Conservation (phyloP, 1,140 invertebrate species). For the Zaprionus davidi region DNA sequence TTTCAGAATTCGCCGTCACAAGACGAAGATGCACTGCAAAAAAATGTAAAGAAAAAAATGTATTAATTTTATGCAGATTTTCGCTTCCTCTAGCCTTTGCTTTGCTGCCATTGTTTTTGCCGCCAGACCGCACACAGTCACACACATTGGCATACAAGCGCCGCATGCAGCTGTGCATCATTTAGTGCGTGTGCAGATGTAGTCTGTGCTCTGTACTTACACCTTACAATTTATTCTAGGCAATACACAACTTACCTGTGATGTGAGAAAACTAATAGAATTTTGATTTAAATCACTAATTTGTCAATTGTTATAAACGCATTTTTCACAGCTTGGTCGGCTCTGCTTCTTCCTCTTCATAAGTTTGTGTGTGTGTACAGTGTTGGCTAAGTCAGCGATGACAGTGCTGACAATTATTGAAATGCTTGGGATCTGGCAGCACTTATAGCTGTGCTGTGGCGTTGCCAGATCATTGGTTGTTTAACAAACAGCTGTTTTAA, state of each 20-base stretch:
- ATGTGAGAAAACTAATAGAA: not conserved
- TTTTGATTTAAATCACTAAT: not conserved
- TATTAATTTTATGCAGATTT: slow-evolving; percentile 4
- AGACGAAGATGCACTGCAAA: slow-evolving; percentile 4
- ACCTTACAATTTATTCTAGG: not conserved
- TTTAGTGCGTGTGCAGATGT: not conserved
- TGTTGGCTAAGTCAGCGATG: not conserved
- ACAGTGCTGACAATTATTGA: slow-evolving; percentile 14
- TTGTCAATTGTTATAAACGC: slow-evolving; percentile 25
- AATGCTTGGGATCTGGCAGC: not conserved
- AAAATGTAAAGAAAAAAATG: not conserved
- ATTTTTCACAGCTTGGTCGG: slow-evolving; percentile 20
- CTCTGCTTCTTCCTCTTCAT: slow-evolving; percentile 1
- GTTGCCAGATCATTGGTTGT: slow-evolving; percentile 20
- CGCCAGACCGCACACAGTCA: slow-evolving; percentile 17
- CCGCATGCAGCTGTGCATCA: slow-evolving; percentile 25
- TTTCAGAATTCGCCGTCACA: not conserved
- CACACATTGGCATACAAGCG: slow-evolving; percentile 8
- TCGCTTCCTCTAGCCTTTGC: not conserved
- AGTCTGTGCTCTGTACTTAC: not conserved
- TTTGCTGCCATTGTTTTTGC: slow-evolving; percentile 43
- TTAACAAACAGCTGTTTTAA: slow-evolving; percentile 39
- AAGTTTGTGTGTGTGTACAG: not conserved
- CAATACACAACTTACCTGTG: slow-evolving; percentile 14
- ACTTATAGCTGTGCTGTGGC: not conserved